Conservation (phyloP, 2,797 vertebrate genomes). For the Gymnodraco acuticeps region DNA sequence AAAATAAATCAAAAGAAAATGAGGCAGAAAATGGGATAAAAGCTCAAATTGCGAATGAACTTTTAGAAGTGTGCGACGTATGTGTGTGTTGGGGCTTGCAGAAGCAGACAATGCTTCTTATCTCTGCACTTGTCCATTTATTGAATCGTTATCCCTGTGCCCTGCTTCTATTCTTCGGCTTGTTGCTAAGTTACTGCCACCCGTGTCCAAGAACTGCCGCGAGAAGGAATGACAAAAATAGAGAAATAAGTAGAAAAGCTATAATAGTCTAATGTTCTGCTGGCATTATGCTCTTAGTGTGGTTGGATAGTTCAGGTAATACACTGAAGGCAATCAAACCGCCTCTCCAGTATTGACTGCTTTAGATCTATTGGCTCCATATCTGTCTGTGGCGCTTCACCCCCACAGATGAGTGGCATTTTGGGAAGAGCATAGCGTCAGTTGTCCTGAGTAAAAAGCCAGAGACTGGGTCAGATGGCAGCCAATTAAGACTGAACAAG, state of each 20-base stretch:
- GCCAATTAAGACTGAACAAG: conserved; percentile 78
- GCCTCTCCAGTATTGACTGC: conserved; percentile 57
- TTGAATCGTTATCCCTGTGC: conserved; percentile 75
- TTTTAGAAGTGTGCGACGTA: conserved; percentile 16
- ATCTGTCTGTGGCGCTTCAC: conserved; percentile 36
- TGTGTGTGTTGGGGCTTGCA: conserved; percentile 15
- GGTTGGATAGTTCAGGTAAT: conserved; percentile 63
- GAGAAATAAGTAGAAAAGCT: conserved; percentile 74
- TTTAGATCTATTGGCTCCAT: conserved; percentile 58
- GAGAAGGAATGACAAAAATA: conserved; percentile 73
- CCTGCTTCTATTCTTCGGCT: conserved; percentile 69
- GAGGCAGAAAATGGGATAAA: conserved; percentile 45
- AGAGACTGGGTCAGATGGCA: conserved; percentile 70
- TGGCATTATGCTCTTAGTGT: conserved; percentile 65
- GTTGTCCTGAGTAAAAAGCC: conserved; percentile 61
- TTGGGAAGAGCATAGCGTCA: conserved; percentile 43
- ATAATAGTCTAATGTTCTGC: conserved; percentile 67
- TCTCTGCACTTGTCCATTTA: conserved; percentile 76
- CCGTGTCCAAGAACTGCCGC: conserved; percentile 75
- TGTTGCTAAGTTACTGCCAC: conserved; percentile 88
- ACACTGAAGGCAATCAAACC: conserved; percentile 45
- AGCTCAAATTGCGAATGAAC: conserved; percentile 49
- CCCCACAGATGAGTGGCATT: conserved; percentile 66
- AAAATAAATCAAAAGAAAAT: conserved; percentile 33
- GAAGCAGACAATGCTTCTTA: conserved; percentile 70